Evolutionary conservation across 2,113 vertebrate species (phyloP).

Genomic region (Melanostigma gelatinosum): DNA sequence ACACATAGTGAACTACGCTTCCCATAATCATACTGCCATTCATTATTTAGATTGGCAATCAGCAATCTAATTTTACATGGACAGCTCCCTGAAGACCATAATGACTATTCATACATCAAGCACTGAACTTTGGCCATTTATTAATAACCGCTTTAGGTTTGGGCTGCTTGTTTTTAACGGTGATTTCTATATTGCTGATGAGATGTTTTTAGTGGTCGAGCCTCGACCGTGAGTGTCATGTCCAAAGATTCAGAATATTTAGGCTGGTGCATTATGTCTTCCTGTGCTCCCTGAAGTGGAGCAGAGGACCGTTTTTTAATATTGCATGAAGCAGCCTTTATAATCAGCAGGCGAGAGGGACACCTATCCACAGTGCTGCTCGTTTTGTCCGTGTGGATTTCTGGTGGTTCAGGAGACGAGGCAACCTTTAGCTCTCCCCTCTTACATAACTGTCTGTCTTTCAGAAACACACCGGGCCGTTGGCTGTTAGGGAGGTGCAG

Average conservation of each 20-base stretch:
- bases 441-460: conserved; percentile 75
- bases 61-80: conserved; percentile 71
- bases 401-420: conserved; percentile 68
- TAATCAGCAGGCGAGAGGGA: conserved; percentile 61
- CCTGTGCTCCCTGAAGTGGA: conserved; percentile 34
- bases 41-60: conserved; percentile 74
- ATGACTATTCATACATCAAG: conserved; percentile 74
- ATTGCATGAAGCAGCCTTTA: conserved; percentile 59
- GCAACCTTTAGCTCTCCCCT: conserved; percentile 69
- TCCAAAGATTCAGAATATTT: conserved; percentile 43
- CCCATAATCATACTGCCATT: conserved; percentile 58
- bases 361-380: conserved; percentile 52
- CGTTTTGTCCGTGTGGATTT: conserved; percentile 54
- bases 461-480: conserved; percentile 52
- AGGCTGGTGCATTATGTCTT: conserved; percentile 22
- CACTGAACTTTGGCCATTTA: conserved; percentile 69
- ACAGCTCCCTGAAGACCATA: conserved; percentile 62
- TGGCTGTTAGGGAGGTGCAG: conserved; percentile 50
- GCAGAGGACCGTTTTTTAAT: conserved; percentile 49
- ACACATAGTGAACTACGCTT: conserved; percentile 57
- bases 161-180: conserved; percentile 62
- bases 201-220: conserved; percentile 44
- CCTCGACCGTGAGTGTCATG: conserved; percentile 17
- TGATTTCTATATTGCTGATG: conserved; percentile 54
- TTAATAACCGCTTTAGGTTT: conserved; percentile 71